These are phyloP conservation scores for Drosophila azteca DNA, from an alignment of 1,140 invertebrate genomes.

Conservation along the genomic window DNA sequence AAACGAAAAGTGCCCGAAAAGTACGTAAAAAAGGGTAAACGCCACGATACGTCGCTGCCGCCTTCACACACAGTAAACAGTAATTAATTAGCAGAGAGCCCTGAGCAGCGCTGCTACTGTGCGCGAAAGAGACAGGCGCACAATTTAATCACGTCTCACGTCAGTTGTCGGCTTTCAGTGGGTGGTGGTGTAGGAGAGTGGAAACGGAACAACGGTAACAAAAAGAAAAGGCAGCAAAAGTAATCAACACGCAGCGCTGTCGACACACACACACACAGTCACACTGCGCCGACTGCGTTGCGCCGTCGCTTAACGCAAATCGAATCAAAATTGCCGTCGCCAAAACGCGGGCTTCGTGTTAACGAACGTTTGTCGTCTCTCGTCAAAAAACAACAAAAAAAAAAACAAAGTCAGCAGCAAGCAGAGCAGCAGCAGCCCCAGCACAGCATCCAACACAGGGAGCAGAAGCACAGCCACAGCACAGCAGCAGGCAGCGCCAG, in stretches of 20 bases:
- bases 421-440: constrained; percentile 5
- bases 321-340: constrained; percentile 81
- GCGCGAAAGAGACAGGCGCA: constrained; percentile 60
- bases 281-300: constrained; percentile 59
- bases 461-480: constrained; percentile 20
- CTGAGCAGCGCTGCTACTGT: constrained; percentile 49
- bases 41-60: constrained; percentile 20
- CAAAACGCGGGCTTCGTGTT: constrained; percentile 75
- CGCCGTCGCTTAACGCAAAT: constrained; percentile 77
- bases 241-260: constrained; percentile 64
- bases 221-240: constrained; percentile 41
- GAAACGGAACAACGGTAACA: constrained; percentile 9
- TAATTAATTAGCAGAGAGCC: constrained; percentile 67
- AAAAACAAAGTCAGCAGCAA: constrained; percentile 16
- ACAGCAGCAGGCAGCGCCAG: not conserved
- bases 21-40: constrained; percentile 35
- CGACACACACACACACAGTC: constrained; percentile 26
- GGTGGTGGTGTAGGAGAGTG: not conserved
- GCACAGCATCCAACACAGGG: constrained; percentile 36
- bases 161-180: not conserved
- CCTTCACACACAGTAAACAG: constrained; percentile 11
- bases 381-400: constrained; percentile 57
- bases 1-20: constrained; percentile 15
- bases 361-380: constrained; percentile 58
- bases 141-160: constrained; percentile 65